phyloP scores from a whole-genome alignment of 2,113 vertebrate species.

The Colossoma macropomum region DNA sequence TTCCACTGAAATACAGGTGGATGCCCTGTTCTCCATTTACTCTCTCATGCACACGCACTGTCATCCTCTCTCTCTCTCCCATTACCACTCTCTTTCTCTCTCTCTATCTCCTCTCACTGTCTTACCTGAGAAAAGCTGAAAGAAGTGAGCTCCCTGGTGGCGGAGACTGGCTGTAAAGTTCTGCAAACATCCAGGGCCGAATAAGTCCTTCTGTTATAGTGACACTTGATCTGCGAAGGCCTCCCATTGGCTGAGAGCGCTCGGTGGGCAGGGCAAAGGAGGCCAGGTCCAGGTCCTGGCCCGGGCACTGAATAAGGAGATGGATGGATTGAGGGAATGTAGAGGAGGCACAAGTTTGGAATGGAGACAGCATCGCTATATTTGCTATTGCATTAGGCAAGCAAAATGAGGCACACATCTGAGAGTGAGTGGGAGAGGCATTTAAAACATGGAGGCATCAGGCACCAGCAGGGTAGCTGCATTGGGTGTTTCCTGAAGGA shows the following conservation, averaged over 20 bases:
- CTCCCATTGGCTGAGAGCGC: conserved; percentile 79
- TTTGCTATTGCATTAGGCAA: conserved; percentile 78
- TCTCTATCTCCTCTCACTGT: conserved; percentile 39
- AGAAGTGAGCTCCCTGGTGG: conserved; percentile 82
- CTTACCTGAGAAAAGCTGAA: conserved; percentile 86
- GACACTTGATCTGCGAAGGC: conserved; percentile 81
- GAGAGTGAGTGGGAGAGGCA: conserved; percentile 33
- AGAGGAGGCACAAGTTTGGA: conserved; percentile 76
- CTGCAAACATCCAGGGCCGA: conserved; percentile 77
- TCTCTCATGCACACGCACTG: conserved; percentile 22
- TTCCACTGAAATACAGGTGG: conserved; percentile 53
- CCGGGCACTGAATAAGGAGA: conserved; percentile 84
- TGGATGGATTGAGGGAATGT: conserved; percentile 65
- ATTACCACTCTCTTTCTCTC: conserved; percentile 45
- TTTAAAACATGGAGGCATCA: conserved; percentile 47
- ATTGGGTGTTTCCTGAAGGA: conserved; percentile 20
- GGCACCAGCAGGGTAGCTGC: conserved; percentile 36
- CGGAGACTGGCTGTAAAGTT: conserved; percentile 78
- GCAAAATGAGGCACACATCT: conserved; percentile 68
- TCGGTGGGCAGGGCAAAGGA: conserved; percentile 57
- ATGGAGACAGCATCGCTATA: conserved; percentile 84
- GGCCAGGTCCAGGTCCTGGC: conserved; percentile 67
- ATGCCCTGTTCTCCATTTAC: conserved; percentile 31
- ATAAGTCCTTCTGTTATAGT: conserved; percentile 88
- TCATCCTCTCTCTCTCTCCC: conserved; percentile 18